phyloP scores from a whole-genome alignment of 1,140 invertebrate genomes.

The Campodea augens region DNA sequence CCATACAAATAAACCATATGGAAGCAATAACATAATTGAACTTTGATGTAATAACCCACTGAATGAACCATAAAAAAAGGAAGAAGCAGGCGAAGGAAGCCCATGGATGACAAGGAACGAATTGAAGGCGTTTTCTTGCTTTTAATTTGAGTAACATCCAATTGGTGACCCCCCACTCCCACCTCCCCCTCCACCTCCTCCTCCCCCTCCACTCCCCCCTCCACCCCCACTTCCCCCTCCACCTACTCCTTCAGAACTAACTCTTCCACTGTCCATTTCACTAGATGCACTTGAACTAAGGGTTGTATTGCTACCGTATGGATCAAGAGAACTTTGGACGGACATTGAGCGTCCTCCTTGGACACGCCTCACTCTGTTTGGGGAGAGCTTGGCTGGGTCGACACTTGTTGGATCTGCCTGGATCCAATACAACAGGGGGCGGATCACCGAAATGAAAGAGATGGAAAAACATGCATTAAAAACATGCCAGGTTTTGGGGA shows the following conservation, averaged over 20 bases:
- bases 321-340: slow-evolving; percentile 73
- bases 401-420: slow-evolving; percentile 89
- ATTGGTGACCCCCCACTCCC: no score
- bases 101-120: no score
- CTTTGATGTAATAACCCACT: no score
- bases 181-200: slow-evolving; percentile 34
- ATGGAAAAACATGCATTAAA: no score
- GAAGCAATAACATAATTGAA: no score
- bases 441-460: no score
- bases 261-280: slow-evolving; percentile 33
- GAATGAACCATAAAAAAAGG: no score
- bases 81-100: no score
- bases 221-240: slow-evolving; percentile 57
- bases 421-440: slow-evolving; percentile 30
- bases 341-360: slow-evolving; percentile 61
- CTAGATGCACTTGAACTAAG: slow-evolving; percentile 63
- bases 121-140: no score
- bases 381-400: slow-evolving; percentile 72
- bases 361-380: slow-evolving; percentile 50
- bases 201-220: slow-evolving; percentile 41
- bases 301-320: slow-evolving; percentile 71
- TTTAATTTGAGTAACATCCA: no score
- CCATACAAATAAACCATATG: no score
- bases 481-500: no score
- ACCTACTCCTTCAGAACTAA: slow-evolving; percentile 33